Conservation (phyloP, 1,140 invertebrate genomes). For the Drusus annulatus region DNA sequence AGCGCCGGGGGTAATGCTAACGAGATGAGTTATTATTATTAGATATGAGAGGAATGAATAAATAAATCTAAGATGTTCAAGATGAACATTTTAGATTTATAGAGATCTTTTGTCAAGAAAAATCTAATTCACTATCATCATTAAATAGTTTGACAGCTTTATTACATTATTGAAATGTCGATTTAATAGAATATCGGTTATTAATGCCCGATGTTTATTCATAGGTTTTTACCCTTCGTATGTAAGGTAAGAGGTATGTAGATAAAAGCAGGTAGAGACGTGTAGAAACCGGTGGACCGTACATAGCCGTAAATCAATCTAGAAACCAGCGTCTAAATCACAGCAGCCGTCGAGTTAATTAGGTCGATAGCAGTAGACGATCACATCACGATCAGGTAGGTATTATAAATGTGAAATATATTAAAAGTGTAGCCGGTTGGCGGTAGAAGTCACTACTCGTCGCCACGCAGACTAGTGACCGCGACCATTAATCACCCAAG, state of each 20-base stretch:
- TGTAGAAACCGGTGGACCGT: background rate
- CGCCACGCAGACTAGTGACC: slow-evolving; percentile 12
- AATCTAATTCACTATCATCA: no score
- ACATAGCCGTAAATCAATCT: slow-evolving; percentile 14
- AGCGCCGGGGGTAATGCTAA: no score
- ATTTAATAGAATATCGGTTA: no score
- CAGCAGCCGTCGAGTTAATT: slow-evolving; percentile 14
- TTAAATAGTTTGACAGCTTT: no score
- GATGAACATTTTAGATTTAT: no score
- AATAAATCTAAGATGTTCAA: no score
- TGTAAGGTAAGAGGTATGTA: background rate
- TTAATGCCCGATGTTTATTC: no score
- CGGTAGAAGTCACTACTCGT: background rate
- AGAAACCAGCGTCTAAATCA: slow-evolving; percentile 24
- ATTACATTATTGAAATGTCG: no score
- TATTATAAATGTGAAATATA: slow-evolving; percentile 20
- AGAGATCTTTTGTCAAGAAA: no score
- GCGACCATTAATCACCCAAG: background rate
- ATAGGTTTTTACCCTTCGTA: no score
- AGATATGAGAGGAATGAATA: no score
- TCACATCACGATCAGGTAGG: background rate
- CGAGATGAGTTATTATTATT: no score
- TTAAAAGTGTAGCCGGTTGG: background rate
- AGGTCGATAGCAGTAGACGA: slow-evolving; percentile 6
- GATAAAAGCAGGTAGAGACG: background rate